These are phyloP conservation scores for Orchestes rusci DNA, from an alignment of 2,888 invertebrate genomes.

Conservation along the genomic window DNA sequence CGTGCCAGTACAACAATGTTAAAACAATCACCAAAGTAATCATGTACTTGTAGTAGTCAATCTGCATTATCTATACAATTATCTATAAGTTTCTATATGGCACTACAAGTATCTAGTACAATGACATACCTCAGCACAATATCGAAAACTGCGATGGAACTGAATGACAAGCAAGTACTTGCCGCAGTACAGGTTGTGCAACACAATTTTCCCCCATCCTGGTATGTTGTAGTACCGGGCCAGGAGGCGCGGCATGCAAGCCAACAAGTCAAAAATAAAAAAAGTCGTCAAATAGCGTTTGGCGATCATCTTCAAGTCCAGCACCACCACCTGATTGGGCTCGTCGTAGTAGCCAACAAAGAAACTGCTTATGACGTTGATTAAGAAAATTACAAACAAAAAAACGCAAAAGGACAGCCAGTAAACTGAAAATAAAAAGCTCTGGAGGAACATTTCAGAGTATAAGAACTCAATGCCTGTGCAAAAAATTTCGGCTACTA, in stretches of 20 bases:
- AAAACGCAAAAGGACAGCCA: constrained; percentile 19
- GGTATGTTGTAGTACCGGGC: not conserved
- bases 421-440: constrained; percentile 8
- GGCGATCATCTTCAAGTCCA: constrained; percentile 20
- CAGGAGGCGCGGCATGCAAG: constrained; percentile 5
- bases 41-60: constrained; percentile 33
- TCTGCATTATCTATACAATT: constrained; percentile 28
- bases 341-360: constrained; percentile 35
- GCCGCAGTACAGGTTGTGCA: constrained; percentile 1
- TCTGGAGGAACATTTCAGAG: constrained; percentile 10
- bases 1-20: constrained; percentile 33
- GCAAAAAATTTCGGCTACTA: constrained; percentile 27
- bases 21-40: constrained; percentile 29
- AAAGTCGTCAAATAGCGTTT: constrained; percentile 16
- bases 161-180: constrained; percentile 14
- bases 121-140: constrained; percentile 20
- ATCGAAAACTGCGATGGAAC: constrained; percentile 12
- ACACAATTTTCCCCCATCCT: not conserved
- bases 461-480: constrained; percentile 30
- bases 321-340: constrained; percentile 33
- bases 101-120: not conserved
- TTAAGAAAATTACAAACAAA: constrained; percentile 24
- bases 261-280: constrained; percentile 12
- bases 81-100: not conserved
- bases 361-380: constrained; percentile 29